A percentile compares a stretch with the other conserved stretches of the same genome.
These are phyloP conservation scores for Clavelina lepadiformis DNA, from an alignment of 23 tunicate species.

Conservation along the genomic window DNA sequence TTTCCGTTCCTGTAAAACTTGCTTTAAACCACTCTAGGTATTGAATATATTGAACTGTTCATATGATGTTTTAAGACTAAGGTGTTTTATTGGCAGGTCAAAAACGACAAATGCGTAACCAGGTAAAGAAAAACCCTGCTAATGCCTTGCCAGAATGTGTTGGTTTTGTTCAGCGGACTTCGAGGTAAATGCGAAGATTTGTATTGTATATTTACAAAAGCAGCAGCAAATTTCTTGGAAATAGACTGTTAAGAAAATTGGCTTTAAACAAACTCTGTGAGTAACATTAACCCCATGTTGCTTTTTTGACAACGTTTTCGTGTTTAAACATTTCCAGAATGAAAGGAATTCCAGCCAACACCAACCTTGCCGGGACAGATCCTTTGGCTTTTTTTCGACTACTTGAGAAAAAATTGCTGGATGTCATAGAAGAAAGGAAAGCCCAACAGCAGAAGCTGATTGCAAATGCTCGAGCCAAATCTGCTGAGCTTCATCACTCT, in stretches of 20 bases:
- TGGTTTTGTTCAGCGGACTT: conserved; percentile 31
- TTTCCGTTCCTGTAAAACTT: background rate
- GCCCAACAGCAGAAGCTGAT: conserved; percentile 15
- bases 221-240: background rate
- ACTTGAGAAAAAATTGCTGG: conserved; percentile 45
- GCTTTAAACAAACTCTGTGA: no score
- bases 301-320: no score
- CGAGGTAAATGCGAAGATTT: conserved; percentile 24
- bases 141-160: conserved; percentile 37
- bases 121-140: conserved; percentile 49
- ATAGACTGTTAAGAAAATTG: no score
- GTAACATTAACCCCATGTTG: no score
- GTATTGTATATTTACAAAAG: background rate
- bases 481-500: background rate
- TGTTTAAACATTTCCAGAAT: conserved; percentile 2
- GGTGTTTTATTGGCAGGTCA: conserved; percentile 63
- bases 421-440: conserved; percentile 55
- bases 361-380: conserved; percentile 66
- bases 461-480: background rate
- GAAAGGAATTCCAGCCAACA: conserved; percentile 58
- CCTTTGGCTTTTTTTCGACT: conserved; percentile 58
- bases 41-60: no score
- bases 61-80: no score
- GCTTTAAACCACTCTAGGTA: no score
- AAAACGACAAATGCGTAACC: conserved; percentile 52